Base-by-base conservation (phyloP, 2,888 invertebrate genomes). In the Zelleria hepariella region DNA sequence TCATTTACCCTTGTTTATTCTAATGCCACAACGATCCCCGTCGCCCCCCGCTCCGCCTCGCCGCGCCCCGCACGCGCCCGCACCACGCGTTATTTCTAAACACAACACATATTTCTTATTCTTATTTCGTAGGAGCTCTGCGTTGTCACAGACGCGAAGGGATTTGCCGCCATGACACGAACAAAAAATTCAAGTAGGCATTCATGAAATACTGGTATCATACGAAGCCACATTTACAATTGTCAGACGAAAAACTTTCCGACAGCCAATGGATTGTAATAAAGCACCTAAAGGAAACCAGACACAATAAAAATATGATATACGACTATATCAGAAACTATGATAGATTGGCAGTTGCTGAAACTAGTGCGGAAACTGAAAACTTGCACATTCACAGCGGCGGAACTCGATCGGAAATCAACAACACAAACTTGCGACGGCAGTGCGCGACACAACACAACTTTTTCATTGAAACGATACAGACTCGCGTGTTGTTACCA, bases 1-100 rank as follows among this genome's bases (percentile, higher is more conserved):
- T 74, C 67, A 74, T 77, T 70, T 66, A 66, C 67, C 66, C 66
- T 64, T 69, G 73, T 74, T 74, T 73, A 69, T 71, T 71, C 64
- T 72, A 70, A 73, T 73, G 67, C 62, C 64, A 32, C 27, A 18
- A 7, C 24, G 57, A 15, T 18, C 5, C 25, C 5, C n/a, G 21
- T 10, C 51, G 51, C 23, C 51, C 23, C 49, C 6, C 48, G 49
- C 49, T n/a, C n/a, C n/a, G 51, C 51, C 7, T 23, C 6, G 6
- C 42, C 42, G 2, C n/a, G 42, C 32, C 15, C 32, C 32, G 32
- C 32, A 15, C 32, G 7, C 32, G 15, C 32, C 32, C 10, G 7
- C 32, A 10, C 32, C 3, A 42, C 15, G 32, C 32, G 15, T 42
- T 42, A 10, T 42, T 42, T 42, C 15, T 42, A 42, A 42, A 42